Evolutionary conservation across 92 coral and sea anemone genomes (phyloP).

Genomic region (Umimayanthus kanabou): DNA sequence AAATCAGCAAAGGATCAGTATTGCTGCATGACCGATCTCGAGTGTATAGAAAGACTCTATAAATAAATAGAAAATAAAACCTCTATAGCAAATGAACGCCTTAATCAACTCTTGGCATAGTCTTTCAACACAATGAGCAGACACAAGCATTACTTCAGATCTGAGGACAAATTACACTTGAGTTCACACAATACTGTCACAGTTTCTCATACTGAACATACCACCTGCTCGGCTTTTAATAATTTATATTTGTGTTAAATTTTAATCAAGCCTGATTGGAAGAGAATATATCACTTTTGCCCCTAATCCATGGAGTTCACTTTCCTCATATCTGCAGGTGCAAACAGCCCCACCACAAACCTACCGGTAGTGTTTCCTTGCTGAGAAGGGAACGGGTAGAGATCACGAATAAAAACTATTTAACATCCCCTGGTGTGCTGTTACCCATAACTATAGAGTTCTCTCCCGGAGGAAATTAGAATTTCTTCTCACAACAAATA

Average conservation of each 20-base stretch:
- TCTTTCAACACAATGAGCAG: background rate
- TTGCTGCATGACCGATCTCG: background rate
- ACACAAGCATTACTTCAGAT: background rate
- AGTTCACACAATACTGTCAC: background rate
- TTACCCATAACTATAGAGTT: background rate
- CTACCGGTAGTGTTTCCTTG: slow-evolving; percentile 8
- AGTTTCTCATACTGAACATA: background rate
- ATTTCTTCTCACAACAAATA: slow-evolving; percentile 15
- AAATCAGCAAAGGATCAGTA: background rate
- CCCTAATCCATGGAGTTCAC: slow-evolving; percentile 41
- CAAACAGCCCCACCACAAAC: slow-evolving; percentile 34
- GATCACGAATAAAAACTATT: slow-evolving; percentile 21
- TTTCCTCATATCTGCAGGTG: slow-evolving; percentile 50
- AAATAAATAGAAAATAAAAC: too few relatives aligned
- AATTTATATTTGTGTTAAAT: slow-evolving; percentile 54
- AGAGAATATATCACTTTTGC: slow-evolving; percentile 52
- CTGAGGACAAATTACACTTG: background rate
- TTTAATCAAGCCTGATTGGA: slow-evolving; percentile 59
- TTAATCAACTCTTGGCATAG: background rate
- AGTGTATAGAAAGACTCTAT: background rate
- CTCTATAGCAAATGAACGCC: background rate
- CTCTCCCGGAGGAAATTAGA: slow-evolving; percentile 4
- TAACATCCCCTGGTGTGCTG: slow-evolving; percentile 4
- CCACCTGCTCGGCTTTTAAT: slow-evolving; percentile 48
- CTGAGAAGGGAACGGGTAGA: slow-evolving; percentile 26